Evolutionary conservation across 2,113 vertebrate genomes (phyloP).

Genomic region (Stegostoma tigrinum): DNA sequence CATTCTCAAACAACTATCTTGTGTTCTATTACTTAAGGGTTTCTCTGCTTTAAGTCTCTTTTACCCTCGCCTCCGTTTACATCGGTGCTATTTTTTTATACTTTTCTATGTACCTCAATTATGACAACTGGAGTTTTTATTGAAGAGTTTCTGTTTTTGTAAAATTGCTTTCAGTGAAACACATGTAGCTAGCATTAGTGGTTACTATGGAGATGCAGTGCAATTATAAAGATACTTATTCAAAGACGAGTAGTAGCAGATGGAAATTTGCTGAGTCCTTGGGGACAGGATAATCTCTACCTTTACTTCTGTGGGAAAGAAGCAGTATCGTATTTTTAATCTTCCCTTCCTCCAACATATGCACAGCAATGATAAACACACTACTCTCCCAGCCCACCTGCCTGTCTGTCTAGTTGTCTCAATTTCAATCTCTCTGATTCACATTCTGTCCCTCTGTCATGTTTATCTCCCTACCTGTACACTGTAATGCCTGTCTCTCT

Average conservation of each 20-base stretch:
- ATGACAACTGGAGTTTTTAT: not conserved
- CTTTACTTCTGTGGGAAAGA: constrained; percentile 24
- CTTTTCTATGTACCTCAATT: not conserved
- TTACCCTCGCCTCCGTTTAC: not conserved
- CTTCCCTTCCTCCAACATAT: not conserved
- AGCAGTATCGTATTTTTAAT: not conserved
- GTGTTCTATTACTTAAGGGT: no score
- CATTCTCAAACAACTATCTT: not conserved
- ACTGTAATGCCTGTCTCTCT: not conserved
- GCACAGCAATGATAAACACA: not conserved
- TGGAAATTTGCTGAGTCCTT: constrained; percentile 16
- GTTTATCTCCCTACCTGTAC: not conserved
- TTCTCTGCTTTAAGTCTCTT: not conserved
- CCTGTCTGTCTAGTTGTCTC: not conserved
- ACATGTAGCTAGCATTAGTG: not conserved
- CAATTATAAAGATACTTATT: not conserved
- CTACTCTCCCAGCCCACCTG: no score
- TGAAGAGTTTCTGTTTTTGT: not conserved
- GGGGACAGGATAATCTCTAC: constrained; percentile 2
- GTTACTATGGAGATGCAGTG: constrained; percentile 8
- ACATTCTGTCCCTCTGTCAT: not conserved
- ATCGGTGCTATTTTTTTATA: not conserved
- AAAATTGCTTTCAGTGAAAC: not conserved
- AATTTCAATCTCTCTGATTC: not conserved
- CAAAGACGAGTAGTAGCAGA: not conserved